Conservation (phyloP, 2,113 vertebrate species). For the Indicator indicator region DNA sequence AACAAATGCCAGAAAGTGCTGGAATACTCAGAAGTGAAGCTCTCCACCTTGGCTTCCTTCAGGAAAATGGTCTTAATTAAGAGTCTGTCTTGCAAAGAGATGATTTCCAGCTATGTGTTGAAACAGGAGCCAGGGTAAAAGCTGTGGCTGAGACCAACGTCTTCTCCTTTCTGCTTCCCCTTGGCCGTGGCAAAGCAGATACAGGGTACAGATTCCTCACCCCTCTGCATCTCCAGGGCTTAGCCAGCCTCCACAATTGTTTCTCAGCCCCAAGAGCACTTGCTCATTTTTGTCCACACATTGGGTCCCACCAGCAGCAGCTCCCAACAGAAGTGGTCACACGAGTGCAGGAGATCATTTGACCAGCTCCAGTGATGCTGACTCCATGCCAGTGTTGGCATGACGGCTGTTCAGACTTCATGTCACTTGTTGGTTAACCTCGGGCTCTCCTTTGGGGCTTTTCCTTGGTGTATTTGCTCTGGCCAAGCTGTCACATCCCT, state of each 20-base stretch:
- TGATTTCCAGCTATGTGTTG: slow-evolving; percentile 18
- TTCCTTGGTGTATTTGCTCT: neutral
- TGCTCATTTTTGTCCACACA: neutral
- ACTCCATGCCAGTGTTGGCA: neutral
- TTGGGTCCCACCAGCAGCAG: neutral
- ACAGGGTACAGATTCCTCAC: neutral
- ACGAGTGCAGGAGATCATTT: neutral
- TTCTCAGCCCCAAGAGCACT: neutral
- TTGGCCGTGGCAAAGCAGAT: neutral
- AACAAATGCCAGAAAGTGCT: neutral
- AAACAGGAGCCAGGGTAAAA: neutral
- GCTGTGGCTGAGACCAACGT: rapidly evolving
- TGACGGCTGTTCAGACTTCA: neutral
- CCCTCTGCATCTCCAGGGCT: neutral
- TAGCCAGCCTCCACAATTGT: neutral
- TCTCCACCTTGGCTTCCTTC: slow-evolving; percentile 63
- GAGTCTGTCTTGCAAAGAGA: slow-evolving; percentile 51
- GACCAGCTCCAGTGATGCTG: neutral
- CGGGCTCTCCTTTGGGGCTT: rapidly evolving
- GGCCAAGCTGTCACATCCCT: neutral
- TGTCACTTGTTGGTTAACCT: neutral
- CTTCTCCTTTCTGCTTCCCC: neutral
- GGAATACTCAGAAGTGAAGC: slow-evolving; percentile 38
- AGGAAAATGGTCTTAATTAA: slow-evolving; percentile 71
- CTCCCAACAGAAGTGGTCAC: neutral